Base-by-base conservation (phyloP, 2,113 vertebrate species). In the Trichomycterus rosablanca region DNA sequence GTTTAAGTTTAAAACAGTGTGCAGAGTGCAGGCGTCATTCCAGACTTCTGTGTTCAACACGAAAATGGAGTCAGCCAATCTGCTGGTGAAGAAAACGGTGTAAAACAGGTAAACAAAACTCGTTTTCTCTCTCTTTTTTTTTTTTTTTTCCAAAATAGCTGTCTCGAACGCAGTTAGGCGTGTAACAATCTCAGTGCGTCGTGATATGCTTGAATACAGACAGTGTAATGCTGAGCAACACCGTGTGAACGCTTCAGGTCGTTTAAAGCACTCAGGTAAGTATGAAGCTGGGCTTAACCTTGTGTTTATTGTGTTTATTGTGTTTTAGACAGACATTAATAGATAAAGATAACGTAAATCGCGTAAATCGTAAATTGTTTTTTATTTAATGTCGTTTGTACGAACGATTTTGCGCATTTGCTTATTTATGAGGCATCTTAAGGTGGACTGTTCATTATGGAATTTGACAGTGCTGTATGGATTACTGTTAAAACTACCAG, bases 191-290 rank as follows among this genome's bases (percentile, higher is more conserved):
- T n/a, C 16, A 28, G 18, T 55, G 62, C 42, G 55, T 54, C 50
- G 57, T 59, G 22, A 30, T 49, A 23, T 63, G 20, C 14, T 57
- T 42, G 34, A 43, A 51, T 22, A 34, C 15, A 55, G 35, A 34
- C 15, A 56, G 12, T 63, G 52, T n/a, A 52, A 55, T 59, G 12
- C 4, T 42, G 34, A 60, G 56, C 39, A 28, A 18, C 15, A 22
- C 1, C 34, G 14, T 30, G 50, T 37, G 24, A 52, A 10, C 42
- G 67, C 37, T 15, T 7, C 7, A 4, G 3, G 3, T 7, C 54
- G 28, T 12, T 45, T n/a, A 14, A 14, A 16, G 35, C 18, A 15
- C n/a, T 37, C 63, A 58, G 69, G 69, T 71, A 63, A 67, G 63
- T 57, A 4, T 23, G 50, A 56, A 66, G 44, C 62, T 62, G 11